Evolutionary conservation across 2,797 vertebrate genomes (phyloP).

Genomic region (Anolis apletophallus): DNA sequence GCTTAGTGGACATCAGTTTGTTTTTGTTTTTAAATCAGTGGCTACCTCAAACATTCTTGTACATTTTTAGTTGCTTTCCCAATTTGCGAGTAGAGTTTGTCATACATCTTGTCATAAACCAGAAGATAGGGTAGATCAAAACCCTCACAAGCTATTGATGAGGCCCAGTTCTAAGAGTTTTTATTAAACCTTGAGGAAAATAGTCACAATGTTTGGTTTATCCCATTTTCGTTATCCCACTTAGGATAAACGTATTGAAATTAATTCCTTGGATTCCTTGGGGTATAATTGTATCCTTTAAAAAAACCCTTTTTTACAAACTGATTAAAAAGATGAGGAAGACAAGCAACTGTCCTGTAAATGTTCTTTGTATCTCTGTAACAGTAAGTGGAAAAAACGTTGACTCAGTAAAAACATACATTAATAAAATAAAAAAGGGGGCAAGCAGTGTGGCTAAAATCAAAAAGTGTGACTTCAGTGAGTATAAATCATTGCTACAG

Average conservation of each 20-base stretch:
- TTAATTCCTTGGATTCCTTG: conserved; percentile 23
- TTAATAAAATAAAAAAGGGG: too few species aligned
- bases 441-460: neutral
- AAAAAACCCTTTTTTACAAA: conserved; percentile 47
- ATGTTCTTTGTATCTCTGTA: conserved; percentile 42
- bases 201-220: neutral
- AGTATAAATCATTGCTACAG: conserved; percentile 54
- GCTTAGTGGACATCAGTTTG: conserved; percentile 44
- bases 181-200: conserved; percentile 2
- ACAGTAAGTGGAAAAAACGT: conserved; percentile 63
- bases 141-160: neutral
- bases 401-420: conserved; percentile 36
- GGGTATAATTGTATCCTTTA: conserved; percentile 20
- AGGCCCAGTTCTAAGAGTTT: neutral
- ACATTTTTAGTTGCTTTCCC: conserved; percentile 54
- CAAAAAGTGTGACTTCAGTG: neutral
- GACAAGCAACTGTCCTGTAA: conserved; percentile 40
- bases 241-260: conserved; percentile 17
- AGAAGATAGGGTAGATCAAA: conserved; percentile 17
- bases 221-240: neutral
- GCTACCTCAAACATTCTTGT: conserved; percentile 66
- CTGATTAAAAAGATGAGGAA: conserved; percentile 42
- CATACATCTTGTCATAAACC: conserved; percentile 45
- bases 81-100: conserved; percentile 49
- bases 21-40: conserved; percentile 61